A percentile compares a stretch with the other conserved stretches of the same genome.
These are phyloP conservation scores for Serinus canaria DNA, from an alignment of 2,113 vertebrate species.

Conservation along the genomic window DNA sequence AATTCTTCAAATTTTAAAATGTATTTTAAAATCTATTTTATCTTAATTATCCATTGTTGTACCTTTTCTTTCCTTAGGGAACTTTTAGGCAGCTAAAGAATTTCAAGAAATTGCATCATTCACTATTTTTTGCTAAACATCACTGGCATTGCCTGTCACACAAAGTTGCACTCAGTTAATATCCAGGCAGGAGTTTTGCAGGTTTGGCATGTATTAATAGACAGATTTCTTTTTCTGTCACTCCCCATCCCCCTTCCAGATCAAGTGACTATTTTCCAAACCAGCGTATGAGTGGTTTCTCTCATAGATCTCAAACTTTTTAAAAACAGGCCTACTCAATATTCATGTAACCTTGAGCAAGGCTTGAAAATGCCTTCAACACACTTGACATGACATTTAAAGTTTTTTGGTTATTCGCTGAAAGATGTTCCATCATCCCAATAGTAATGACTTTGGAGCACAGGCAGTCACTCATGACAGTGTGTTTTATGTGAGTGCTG, in stretches of 20 bases:
- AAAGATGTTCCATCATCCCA: slow-evolving; percentile 95
- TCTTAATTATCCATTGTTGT: neutral
- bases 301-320: slow-evolving; percentile 46
- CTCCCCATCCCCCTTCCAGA: neutral
- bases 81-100: neutral
- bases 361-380: slow-evolving; percentile 81
- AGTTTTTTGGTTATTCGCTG: slow-evolving; percentile 87
- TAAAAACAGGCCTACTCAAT: slow-evolving; percentile 76
- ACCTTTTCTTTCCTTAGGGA: neutral
- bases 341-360: slow-evolving; percentile 95
- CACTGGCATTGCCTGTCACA: neutral
- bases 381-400: slow-evolving; percentile 93
- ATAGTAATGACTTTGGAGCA: slow-evolving; percentile 91
- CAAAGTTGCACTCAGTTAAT: slow-evolving; percentile 24
- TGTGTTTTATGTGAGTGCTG: slow-evolving; percentile 89
- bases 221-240: neutral
- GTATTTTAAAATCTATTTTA: neutral
- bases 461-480: slow-evolving; percentile 94
- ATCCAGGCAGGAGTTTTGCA: slow-evolving; percentile 50
- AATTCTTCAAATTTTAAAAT: slow-evolving; percentile 5
- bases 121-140: neutral
- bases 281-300: neutral
- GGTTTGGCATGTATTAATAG: slow-evolving; percentile 22
- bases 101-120: neutral
- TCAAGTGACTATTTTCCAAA: neutral